These are phyloP conservation scores for Prinia subflava DNA, from an alignment of 2,113 vertebrate genomes.

Conservation along the genomic window DNA sequence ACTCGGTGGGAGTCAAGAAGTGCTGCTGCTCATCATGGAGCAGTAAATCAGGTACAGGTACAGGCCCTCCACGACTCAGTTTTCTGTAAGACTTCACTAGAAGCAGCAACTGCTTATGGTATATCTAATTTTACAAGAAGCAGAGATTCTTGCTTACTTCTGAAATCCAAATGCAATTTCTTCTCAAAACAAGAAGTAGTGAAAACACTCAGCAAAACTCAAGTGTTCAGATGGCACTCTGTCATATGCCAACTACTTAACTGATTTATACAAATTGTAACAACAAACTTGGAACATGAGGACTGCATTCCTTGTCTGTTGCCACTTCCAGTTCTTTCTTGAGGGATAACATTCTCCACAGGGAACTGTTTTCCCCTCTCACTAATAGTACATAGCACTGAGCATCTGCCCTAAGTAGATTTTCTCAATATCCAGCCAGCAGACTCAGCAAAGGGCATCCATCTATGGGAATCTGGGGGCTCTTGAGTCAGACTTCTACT, in stretches of 20 bases:
- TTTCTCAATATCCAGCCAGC: neutral
- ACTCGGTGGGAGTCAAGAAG: neutral
- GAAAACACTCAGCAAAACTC: neutral
- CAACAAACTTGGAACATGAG: neutral
- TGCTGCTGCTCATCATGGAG: neutral
- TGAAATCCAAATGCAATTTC: neutral
- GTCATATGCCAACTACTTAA: neutral
- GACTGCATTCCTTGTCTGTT: neutral
- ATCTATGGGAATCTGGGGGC: neutral
- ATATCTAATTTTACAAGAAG: neutral
- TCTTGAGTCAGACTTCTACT: neutral
- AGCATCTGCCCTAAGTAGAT: neutral
- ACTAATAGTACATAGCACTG: neutral
- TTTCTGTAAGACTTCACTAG: neutral
- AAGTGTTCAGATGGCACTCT: neutral
- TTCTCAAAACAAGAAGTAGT: neutral
- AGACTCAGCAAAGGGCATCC: neutral
- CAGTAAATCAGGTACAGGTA: neutral
- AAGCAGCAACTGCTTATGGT: neutral
- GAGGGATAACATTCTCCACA: neutral
- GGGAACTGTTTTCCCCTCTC: neutral
- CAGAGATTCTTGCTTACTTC: neutral
- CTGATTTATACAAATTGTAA: neutral
- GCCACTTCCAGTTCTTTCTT: neutral
- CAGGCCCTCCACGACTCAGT: accelerated